Evolutionary conservation across 2,113 vertebrate genomes (phyloP).

Genomic region (Probosciger aterrimus): DNA sequence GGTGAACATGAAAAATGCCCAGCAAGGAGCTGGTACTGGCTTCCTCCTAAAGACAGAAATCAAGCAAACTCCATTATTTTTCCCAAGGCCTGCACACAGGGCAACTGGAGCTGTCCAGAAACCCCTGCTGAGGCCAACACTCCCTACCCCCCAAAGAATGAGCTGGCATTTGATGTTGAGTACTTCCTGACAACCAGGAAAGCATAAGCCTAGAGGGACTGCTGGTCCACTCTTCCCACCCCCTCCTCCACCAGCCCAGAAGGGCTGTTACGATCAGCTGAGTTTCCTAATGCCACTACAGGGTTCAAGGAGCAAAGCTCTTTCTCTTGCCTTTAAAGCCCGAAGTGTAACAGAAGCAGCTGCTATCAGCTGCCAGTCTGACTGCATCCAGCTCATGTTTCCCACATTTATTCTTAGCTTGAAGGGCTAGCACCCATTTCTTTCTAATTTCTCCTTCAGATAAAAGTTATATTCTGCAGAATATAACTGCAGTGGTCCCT

Average conservation of each 20-base stretch:
- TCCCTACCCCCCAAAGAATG: accelerated
- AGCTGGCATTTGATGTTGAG: background rate
- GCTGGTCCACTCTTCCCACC: too few species aligned
- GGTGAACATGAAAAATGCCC: background rate
- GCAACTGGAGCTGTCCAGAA: background rate
- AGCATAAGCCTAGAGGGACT: background rate
- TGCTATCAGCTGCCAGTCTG: background rate
- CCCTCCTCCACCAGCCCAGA: background rate
- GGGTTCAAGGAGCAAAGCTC: background rate
- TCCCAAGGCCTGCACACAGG: background rate
- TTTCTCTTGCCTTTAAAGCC: background rate
- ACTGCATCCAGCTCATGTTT: background rate
- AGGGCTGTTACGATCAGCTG: background rate
- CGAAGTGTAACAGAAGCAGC: background rate
- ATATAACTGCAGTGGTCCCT: background rate
- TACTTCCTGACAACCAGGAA: background rate
- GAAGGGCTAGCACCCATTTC: background rate
- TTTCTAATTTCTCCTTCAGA: background rate
- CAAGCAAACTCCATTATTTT: background rate
- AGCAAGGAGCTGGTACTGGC: background rate
- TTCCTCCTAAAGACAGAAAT: background rate
- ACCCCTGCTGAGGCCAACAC: background rate
- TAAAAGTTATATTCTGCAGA: background rate
- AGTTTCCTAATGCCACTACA: background rate
- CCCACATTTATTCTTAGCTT: background rate